Percentiles rank a stretch among this genome's conserved stretches.
Conservation (phyloP, 2,888 invertebrate genomes). For the Muscina levida region DNA sequence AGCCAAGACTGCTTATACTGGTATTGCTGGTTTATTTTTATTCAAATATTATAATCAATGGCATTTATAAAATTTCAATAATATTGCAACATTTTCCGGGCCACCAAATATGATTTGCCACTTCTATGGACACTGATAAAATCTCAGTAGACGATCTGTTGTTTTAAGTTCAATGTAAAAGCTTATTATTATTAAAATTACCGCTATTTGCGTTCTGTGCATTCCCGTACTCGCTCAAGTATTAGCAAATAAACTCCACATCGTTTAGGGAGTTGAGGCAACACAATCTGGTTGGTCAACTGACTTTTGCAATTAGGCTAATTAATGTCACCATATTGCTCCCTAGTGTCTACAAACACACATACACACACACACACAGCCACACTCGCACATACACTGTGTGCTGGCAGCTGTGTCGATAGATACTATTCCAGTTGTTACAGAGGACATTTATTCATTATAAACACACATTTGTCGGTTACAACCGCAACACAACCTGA, state of each 20-base stretch:
- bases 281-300: conserved; percentile 9
- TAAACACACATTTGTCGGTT: conserved; percentile 1
- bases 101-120: no score
- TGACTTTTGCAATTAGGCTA: conserved; percentile 58
- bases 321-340: conserved; percentile 58
- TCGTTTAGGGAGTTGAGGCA: neutral
- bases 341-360: conserved; percentile 34
- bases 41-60: no score
- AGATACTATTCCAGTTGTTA: neutral
- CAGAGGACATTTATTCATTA: neutral
- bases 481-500: neutral
- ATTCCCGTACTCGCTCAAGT: neutral
- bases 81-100: no score
- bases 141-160: neutral
- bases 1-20: no score
- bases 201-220: conserved; percentile 6
- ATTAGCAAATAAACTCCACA: neutral
- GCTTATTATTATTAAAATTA: conserved; percentile 19
- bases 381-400: neutral
- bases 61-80: no score
- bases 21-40: no score
- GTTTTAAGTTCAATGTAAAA: neutral
- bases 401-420: neutral
- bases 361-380: neutral
- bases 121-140: no score